Percentiles rank a stretch among this genome's conserved stretches.
These are phyloP conservation scores for Gouania willdenowi DNA, from an alignment of 2,797 vertebrate species.

Conservation along the genomic window DNA sequence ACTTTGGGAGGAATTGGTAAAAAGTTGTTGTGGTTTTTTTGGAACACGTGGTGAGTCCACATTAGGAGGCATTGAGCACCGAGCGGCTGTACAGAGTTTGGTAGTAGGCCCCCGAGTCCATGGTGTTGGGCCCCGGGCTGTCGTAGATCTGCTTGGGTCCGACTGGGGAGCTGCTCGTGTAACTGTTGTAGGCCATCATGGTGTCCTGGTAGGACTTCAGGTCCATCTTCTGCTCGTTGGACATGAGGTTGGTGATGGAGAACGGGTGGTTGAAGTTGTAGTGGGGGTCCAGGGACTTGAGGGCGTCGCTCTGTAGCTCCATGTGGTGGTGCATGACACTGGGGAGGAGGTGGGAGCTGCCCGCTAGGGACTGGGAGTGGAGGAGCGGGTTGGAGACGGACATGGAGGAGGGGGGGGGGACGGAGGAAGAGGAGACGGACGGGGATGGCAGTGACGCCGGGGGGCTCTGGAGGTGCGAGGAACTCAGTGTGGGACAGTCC, in stretches of 20 bases:
- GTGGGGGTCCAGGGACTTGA: slow-evolving; percentile 85
- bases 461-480: slow-evolving; percentile 65
- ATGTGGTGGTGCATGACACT: slow-evolving; percentile 79
- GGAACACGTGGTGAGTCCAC: slow-evolving; percentile 10
- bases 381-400: slow-evolving; percentile 58
- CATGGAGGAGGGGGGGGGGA: slow-evolving; percentile 53
- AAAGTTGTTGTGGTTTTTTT: too few relatives aligned
- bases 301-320: slow-evolving; percentile 82
- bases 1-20: slow-evolving; percentile 13
- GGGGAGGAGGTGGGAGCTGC: slow-evolving; percentile 72
- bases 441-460: slow-evolving; percentile 54
- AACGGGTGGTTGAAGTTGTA: slow-evolving; percentile 94
- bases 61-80: slow-evolving; percentile 86
- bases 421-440: slow-evolving; percentile 56
- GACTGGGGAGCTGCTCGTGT: slow-evolving; percentile 62
- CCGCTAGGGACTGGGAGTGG: slow-evolving; percentile 67
- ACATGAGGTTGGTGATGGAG: slow-evolving; percentile 93
- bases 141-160: slow-evolving; percentile 80
- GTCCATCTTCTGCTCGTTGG: slow-evolving; percentile 87
- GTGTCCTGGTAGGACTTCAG: slow-evolving; percentile 84
- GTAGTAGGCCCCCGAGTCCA: slow-evolving; percentile 82
- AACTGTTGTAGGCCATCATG: slow-evolving; percentile 80
- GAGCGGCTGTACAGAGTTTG: slow-evolving; percentile 87
- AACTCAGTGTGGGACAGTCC: slow-evolving; percentile 70
- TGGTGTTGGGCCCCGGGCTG: slow-evolving; percentile 58